Percentiles rank a stretch among this genome's conserved stretches.
phyloP scores from a whole-genome alignment of 1,140 invertebrate species.

The Leptoteleia sp. region DNA sequence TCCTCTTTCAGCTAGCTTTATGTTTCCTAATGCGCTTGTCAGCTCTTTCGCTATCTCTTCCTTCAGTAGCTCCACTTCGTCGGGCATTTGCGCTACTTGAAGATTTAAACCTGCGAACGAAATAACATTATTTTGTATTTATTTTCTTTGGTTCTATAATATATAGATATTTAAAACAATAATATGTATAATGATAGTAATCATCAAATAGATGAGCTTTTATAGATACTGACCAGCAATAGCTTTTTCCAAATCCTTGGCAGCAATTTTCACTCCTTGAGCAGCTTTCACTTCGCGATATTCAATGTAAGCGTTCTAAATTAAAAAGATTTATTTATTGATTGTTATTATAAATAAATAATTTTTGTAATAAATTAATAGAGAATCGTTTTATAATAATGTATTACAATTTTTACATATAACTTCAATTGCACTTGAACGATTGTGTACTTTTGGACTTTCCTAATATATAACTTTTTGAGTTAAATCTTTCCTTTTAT shows the following conservation, averaged over 20 bases:
- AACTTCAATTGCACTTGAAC: no score
- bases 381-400: no score
- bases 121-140: no score
- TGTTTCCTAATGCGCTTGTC: slow-evolving; percentile 93
- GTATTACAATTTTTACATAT: no score
- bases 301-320: slow-evolving; percentile 96
- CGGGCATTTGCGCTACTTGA: slow-evolving; percentile 92
- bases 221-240: slow-evolving; percentile 89
- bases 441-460: no score
- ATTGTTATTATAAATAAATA: background rate
- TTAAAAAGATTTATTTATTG: background rate
- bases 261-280: slow-evolving; percentile 99
- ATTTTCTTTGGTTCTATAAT: no score
- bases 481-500: no score
- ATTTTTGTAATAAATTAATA: no score
- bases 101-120: slow-evolving; percentile 87
- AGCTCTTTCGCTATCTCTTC: slow-evolving; percentile 92
- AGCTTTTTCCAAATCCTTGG: slow-evolving; percentile 98
- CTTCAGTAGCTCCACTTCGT: slow-evolving; percentile 93
- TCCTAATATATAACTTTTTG: no score
- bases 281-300: slow-evolving; percentile 97
- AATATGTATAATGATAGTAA: no score
- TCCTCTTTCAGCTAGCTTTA: slow-evolving; percentile 94
- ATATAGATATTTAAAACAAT: no score
- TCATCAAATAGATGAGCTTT: no score